Evolutionary conservation across 1,140 invertebrate species (phyloP), one percentile per base, ranked within the genome.

Genomic region (Apis dorsata): DNA sequence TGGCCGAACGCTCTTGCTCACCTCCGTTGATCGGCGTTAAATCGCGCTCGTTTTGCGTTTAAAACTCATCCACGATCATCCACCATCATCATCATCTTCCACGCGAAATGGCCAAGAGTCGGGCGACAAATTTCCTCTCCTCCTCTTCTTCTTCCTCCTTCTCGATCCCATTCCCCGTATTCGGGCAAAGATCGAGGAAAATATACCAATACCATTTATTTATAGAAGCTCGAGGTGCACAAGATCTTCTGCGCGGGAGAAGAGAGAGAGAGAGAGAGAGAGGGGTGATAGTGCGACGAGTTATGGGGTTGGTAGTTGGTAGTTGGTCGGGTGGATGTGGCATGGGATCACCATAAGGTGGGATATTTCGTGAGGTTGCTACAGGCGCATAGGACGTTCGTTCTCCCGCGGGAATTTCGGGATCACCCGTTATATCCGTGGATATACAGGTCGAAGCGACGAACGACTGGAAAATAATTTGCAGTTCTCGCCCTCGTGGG

Each of bases 271-370:
- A 34, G 34, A 65, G 28, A 24, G 34, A 34, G n/a, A 86, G 78
- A 68, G 81, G 65, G 84, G 77, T 85, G 79, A 86, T 81, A 88
- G 84, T 72, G 84, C 77, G 80, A 34, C 87, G 83, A 89, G 79
- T 89, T 89, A 89, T 89, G 88, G 85, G 87, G 83, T 70, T 85
- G 85, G 5, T 83, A 83, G 60, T 78, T 44, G 34, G 34, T 28
- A 34, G 34, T 62, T 57, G 28, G 81, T 34, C 3, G 84, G 77
- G 79, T 69, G 84, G 77, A 88, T 88, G 80, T 86, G 86, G 85
- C 89, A 86, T 90, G 89, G 91, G 91, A 92, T 92, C 91, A 92
- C 91, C 91, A 92, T 92, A 92, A 92, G 91, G 91, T 90, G 89
- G 91, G 91, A 92, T 92, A 91, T 92, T 91, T 89, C 87, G 86